These are phyloP conservation scores for Pampusana beccarii DNA, from an alignment of 2,113 vertebrate species.

Conservation along the genomic window DNA sequence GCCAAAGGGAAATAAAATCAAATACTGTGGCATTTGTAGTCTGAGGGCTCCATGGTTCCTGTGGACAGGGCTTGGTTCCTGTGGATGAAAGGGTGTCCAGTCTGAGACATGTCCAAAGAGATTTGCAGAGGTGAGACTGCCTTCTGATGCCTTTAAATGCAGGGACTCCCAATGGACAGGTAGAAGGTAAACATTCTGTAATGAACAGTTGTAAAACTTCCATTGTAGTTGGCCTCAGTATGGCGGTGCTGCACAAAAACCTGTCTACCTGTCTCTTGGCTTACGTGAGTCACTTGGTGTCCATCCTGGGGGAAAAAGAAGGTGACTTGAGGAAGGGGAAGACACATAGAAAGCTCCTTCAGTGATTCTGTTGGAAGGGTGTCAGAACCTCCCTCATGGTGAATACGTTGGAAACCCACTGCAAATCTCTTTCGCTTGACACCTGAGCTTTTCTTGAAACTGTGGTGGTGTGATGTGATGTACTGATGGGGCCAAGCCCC, in stretches of 20 bases:
- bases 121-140: neutral
- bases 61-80: neutral
- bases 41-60: neutral
- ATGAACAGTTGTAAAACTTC: neutral
- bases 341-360: neutral
- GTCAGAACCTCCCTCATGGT: neutral
- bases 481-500: neutral
- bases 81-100: neutral
- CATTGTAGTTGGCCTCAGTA: neutral
- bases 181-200: neutral
- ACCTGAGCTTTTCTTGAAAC: neutral
- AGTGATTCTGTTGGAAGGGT: neutral
- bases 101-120: neutral
- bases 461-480: neutral
- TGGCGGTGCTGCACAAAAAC: fast-evolving
- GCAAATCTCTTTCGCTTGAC: fast-evolving
- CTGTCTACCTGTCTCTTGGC: neutral
- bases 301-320: neutral
- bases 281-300: neutral
- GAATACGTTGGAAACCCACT: neutral
- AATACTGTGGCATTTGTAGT: neutral
- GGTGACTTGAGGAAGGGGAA: neutral
- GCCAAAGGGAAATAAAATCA: neutral
- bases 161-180: neutral
- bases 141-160: neutral